A percentile compares a stretch with the other conserved stretches of the same genome.
Conservation (phyloP, 2,888 invertebrate species). For the Peribatodes rhomboidaria region DNA sequence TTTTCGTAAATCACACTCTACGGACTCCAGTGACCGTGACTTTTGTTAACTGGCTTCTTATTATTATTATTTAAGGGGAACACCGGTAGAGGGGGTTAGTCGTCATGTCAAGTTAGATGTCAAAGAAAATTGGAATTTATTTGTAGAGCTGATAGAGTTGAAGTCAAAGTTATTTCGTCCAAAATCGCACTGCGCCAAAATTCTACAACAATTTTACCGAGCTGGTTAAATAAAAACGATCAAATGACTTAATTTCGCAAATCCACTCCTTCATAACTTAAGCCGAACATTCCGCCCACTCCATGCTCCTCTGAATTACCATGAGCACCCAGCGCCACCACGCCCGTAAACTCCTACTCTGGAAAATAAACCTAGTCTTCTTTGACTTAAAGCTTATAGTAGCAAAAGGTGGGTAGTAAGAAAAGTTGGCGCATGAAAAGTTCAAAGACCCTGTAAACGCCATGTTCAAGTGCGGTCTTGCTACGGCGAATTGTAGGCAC, state of each 20-base stretch:
- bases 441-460: slow-evolving; percentile 57
- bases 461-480: slow-evolving; percentile 52
- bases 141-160: not conserved
- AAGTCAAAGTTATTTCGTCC: not conserved
- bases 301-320: slow-evolving; percentile 38
- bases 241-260: slow-evolving; percentile 27
- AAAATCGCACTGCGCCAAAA: slow-evolving; percentile 21
- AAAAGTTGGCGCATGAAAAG: slow-evolving; percentile 61
- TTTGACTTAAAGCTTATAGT: slow-evolving; percentile 44
- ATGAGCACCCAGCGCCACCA: slow-evolving; percentile 37
- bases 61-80: no score
- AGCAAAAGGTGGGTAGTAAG: slow-evolving; percentile 37
- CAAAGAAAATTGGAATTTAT: no score
- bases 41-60: no score
- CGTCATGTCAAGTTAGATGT: no score
- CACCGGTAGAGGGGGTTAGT: no score
- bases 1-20: no score
- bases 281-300: slow-evolving; percentile 36
- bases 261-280: slow-evolving; percentile 23
- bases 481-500: slow-evolving; percentile 50
- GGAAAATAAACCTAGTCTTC: slow-evolving; percentile 18
- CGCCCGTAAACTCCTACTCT: slow-evolving; percentile 18
- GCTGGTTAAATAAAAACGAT: not conserved
- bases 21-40: no score
- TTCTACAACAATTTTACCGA: not conserved